A percentile compares a stretch with the other conserved stretches of the same genome.
phyloP scores from a whole-genome alignment of 1,140 invertebrate genomes.

The Pomacea maculata region DNA sequence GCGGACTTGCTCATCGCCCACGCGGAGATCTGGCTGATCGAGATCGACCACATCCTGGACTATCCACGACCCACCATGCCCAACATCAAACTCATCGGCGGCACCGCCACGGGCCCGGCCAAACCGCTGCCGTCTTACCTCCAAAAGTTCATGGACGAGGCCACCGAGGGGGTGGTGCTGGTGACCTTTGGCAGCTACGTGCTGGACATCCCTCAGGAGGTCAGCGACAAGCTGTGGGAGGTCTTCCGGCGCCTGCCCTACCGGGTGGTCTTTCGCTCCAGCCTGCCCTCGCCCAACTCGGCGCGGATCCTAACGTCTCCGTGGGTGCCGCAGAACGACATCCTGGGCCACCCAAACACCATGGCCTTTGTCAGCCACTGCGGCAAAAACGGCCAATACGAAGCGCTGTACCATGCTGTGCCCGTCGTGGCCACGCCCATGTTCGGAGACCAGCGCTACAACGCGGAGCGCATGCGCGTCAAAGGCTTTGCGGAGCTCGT shows the following conservation, averaged over 20 bases:
- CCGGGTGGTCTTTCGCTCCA: conserved; percentile 27
- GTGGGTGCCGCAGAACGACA: conserved; percentile 30
- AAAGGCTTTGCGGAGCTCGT: conserved; percentile 21
- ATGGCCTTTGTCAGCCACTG: conserved; percentile 51
- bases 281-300: conserved; percentile 17
- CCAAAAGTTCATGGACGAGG: conserved; percentile 28
- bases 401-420: conserved; percentile 47
- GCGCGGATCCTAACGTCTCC: neutral
- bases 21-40: conserved; percentile 29
- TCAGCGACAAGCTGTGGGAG: conserved; percentile 23
- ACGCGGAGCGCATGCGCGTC: conserved; percentile 25
- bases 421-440: conserved; percentile 74
- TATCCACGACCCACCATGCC: conserved; percentile 33
- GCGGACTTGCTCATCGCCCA: conserved; percentile 16
- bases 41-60: conserved; percentile 34
- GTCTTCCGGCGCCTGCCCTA: conserved; percentile 30
- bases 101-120: conserved; percentile 18
- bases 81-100: conserved; percentile 36
- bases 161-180: conserved; percentile 34
- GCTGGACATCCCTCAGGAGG: conserved; percentile 13
- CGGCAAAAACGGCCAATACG: conserved; percentile 47
- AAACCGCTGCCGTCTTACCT: conserved; percentile 15
- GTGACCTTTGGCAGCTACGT: conserved; percentile 40
- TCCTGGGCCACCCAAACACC: conserved; percentile 27
- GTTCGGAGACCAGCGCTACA: conserved; percentile 37